Evolutionary conservation across 2,888 invertebrate species (phyloP).

Genomic region (Meandrusa payeni): DNA sequence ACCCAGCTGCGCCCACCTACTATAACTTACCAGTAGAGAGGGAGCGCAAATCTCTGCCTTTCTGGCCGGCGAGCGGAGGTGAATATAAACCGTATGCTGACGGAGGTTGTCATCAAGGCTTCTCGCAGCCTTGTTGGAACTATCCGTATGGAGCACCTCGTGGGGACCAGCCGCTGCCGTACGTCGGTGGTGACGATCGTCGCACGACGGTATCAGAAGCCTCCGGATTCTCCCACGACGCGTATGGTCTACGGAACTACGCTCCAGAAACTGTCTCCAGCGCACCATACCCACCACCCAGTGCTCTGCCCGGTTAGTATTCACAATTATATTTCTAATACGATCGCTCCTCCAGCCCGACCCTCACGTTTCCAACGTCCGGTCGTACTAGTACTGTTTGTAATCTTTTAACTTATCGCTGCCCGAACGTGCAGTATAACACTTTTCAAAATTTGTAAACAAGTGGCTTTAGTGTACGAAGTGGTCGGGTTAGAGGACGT

Average conservation of each 20-base stretch:
- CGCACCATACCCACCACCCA: conserved; percentile 89
- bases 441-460: conserved; percentile 69
- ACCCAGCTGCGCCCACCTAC: conserved; percentile 85
- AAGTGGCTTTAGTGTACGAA: conserved; percentile 36
- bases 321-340: conserved; percentile 29
- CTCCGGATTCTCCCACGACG: conserved; percentile 86
- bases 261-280: conserved; percentile 86
- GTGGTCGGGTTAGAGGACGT: conserved; percentile 30
- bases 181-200: conserved; percentile 86
- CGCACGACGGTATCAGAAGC: conserved; percentile 83
- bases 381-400: conserved; percentile 57
- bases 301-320: conserved; percentile 82
- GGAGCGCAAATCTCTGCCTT: conserved; percentile 84
- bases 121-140: conserved; percentile 88
- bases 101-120: conserved; percentile 84
- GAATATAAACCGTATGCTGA: conserved; percentile 83
- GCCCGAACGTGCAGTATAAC: conserved; percentile 57
- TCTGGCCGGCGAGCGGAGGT: conserved; percentile 84
- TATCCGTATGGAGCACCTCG: conserved; percentile 84
- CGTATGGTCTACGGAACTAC: conserved; percentile 88
- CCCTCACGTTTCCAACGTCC: conserved; percentile 56
- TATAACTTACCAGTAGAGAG: conserved; percentile 87
- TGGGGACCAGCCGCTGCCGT: conserved; percentile 84
- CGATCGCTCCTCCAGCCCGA: conserved; percentile 41
- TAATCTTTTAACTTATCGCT: conserved; percentile 70